Evolutionary conservation across 2,113 vertebrate species (phyloP), one percentile per base, ranked within the genome.

Genomic region (Pelobates fuscus): DNA sequence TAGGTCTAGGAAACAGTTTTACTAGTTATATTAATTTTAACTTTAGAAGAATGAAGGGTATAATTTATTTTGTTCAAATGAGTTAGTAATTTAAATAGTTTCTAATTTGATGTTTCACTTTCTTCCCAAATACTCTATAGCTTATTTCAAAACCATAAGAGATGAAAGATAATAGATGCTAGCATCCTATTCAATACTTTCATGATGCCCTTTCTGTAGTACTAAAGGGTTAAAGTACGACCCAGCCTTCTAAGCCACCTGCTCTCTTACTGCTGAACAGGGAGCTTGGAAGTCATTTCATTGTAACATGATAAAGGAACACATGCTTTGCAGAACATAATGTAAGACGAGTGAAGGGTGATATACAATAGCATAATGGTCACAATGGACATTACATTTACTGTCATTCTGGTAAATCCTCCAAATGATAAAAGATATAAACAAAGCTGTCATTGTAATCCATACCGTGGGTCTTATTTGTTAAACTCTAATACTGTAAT

Each of bases 281-380:
- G 44, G 44, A 49, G 44, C 12, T 49, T 49, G 44, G 44, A 49
- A 49, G 44, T 49, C 44, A 49, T 49, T 49, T 49, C 17, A 49
- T 49, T 49, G 44, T 49, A 49, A 49, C 12, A 49, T 49, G 44
- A 49, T 49, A 49, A 37, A 49, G 44, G 44, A 49, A 49, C 44
- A 49, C 44, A 49, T 49, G 44, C 44, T 49, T 49, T 49, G 44
- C 12, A 5, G 44, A 14, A 49, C 44, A 49, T 49, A 49, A 49
- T 49, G 17, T 18, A 17, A 49, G 44, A 49, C 44, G 17, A 49
- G 44, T 49, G 44, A 49, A 49, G 44, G 44, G 15, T 49, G 44
- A 49, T 49, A 49, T 49, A 49, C 44, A 17, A 18, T 49, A 49
- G 17, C 44, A 49, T 14, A 49, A 3, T 49, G 44, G 17, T 49